Evolutionary conservation across 2,113 vertebrate genomes (phyloP).

Genomic region (Empidonax alnorum): DNA sequence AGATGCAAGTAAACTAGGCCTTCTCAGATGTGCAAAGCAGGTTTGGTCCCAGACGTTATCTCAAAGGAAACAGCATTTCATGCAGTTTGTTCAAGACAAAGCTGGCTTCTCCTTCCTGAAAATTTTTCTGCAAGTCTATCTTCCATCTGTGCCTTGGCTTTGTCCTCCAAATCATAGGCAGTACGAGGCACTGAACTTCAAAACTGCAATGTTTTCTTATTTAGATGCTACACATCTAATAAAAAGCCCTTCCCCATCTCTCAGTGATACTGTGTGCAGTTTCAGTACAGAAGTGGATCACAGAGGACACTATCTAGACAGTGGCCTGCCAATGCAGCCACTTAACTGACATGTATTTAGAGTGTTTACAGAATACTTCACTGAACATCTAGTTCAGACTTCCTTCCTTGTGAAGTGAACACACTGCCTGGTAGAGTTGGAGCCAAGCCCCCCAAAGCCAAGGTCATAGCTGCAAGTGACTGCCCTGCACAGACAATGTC

Average conservation of each 20-base stretch:
- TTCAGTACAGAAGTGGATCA: background rate
- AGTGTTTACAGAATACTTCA: background rate
- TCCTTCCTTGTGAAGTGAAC: background rate
- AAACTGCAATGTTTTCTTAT: constrained; percentile 1
- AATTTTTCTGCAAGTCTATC: constrained; percentile 73
- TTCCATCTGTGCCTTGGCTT: constrained; percentile 78
- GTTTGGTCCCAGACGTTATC: constrained; percentile 67
- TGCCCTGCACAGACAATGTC: background rate
- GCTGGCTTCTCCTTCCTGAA: constrained; percentile 73
- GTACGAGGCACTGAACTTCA: constrained; percentile 56
- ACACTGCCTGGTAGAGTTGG: background rate
- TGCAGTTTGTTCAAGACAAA: constrained; percentile 78
- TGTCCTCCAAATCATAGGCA: constrained; percentile 63
- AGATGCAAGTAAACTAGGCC: background rate
- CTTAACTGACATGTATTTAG: background rate
- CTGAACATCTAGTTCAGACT: background rate
- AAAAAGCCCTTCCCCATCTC: background rate
- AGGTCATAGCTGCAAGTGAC: background rate
- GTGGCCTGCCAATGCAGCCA: background rate
- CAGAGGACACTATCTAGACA: background rate
- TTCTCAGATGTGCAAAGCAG: constrained; percentile 61
- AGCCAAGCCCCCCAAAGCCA: background rate
- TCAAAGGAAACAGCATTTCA: constrained; percentile 74
- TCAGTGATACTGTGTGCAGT: background rate
- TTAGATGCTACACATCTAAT: background rate